Conservation (phyloP, 2,113 vertebrate genomes). For the Seriola aureovittata region DNA sequence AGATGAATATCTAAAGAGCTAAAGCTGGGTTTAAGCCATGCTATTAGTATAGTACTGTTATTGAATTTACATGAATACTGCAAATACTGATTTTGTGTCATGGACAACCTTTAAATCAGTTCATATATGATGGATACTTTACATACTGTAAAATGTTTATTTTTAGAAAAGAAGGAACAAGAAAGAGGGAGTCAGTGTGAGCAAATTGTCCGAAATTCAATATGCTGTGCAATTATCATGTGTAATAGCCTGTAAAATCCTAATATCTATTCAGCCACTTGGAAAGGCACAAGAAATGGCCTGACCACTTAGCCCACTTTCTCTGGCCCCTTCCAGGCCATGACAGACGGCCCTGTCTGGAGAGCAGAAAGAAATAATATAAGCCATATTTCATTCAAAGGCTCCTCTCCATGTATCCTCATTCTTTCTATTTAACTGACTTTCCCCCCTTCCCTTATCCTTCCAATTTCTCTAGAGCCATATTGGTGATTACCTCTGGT, state of each 20-base stretch:
- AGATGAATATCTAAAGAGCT: constrained; percentile 79
- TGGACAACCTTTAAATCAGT: constrained; percentile 75
- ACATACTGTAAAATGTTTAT: constrained; percentile 74
- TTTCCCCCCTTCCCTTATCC: constrained; percentile 53
- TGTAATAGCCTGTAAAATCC: constrained; percentile 89
- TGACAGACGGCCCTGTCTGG: constrained; percentile 85
- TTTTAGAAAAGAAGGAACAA: constrained; percentile 64
- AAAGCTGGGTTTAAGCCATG: constrained; percentile 72
- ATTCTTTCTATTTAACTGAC: constrained; percentile 77
- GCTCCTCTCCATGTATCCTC: constrained; percentile 69
- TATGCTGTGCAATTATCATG: constrained; percentile 86
- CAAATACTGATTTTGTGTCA: constrained; percentile 53
- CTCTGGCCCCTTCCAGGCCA: constrained; percentile 72
- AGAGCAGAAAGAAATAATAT: constrained; percentile 81
- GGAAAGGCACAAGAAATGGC: constrained; percentile 84
- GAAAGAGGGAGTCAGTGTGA: constrained; percentile 52
- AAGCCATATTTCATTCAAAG: constrained; percentile 85
- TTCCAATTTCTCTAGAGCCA: constrained; percentile 58
- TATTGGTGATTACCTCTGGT: constrained; percentile 69
- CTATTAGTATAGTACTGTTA: constrained; percentile 75
- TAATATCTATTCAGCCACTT: constrained; percentile 84
- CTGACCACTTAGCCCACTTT: constrained; percentile 84
- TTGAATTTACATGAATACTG: constrained; percentile 74
- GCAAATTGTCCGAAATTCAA: constrained; percentile 83
- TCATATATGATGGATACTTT: constrained; percentile 55